Conservation (phyloP, 2,113 vertebrate species). For the Anseranas semipalmata region DNA sequence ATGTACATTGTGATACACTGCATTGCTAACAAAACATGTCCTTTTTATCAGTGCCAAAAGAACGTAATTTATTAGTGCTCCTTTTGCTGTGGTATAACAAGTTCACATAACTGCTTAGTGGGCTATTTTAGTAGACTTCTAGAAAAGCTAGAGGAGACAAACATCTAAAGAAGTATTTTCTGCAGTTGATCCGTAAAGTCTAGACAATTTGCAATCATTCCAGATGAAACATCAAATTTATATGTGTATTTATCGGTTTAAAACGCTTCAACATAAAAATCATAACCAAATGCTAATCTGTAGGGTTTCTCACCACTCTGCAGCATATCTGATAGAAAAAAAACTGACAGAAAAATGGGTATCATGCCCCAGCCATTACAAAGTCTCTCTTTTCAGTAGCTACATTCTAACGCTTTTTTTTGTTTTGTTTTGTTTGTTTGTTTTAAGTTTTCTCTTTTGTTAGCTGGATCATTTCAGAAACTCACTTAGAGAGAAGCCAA, state of each 20-base stretch:
- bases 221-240: neutral
- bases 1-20: accelerated
- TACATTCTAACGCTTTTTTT: too few relatives aligned
- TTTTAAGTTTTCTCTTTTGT: too few relatives aligned
- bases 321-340: neutral
- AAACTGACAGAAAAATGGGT: neutral
- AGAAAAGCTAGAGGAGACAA: neutral
- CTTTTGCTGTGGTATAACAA: neutral
- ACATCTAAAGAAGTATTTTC: neutral
- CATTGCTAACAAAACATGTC: neutral
- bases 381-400: neutral
- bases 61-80: neutral
- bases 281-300: neutral
- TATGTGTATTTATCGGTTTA: neutral
- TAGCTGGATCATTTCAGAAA: neutral
- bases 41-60: neutral
- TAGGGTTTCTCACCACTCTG: neutral
- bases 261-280: neutral
- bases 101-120: neutral
- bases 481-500: neutral
- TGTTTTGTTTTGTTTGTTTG: too few relatives aligned
- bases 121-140: neutral
- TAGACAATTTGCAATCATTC: neutral
- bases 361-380: neutral
- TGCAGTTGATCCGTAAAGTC: neutral